phyloP scores from a whole-genome alignment of 2,888 invertebrate genomes.

The Spatulosminthurus flaviceps region DNA sequence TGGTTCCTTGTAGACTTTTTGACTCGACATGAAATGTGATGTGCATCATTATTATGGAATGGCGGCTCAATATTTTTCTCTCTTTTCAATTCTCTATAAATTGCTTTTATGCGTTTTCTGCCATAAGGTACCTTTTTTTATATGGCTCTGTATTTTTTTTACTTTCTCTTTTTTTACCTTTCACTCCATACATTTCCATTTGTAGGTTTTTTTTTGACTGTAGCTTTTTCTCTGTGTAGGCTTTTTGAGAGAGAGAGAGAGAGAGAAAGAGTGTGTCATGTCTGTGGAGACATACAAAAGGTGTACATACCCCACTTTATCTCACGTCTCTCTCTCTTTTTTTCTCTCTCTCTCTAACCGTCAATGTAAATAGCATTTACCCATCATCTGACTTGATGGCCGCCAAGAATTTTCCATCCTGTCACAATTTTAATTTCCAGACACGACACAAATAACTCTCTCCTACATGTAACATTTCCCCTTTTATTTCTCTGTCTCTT shows the following conservation, averaged over 20 bases:
- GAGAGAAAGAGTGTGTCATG: no score
- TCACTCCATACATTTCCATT: no score
- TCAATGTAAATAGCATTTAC: slow-evolving; percentile 21
- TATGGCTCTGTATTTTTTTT: no score
- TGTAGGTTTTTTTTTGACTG: no score
- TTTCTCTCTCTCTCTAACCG: no score
- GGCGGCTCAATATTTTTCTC: not conserved
- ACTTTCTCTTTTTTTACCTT: no score
- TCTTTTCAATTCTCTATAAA: not conserved
- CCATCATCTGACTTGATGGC: slow-evolving; percentile 25
- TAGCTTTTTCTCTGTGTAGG: no score
- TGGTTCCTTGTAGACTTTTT: not conserved
- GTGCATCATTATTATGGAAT: slow-evolving; percentile 18
- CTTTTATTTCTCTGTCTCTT: not conserved
- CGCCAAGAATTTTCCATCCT: slow-evolving; percentile 14
- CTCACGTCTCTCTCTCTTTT: not conserved
- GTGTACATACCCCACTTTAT: no score
- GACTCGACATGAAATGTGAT: not conserved
- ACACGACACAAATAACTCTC: slow-evolving; percentile 6
- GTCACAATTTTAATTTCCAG: slow-evolving; percentile 9
- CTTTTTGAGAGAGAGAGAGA: no score
- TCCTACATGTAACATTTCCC: not conserved
- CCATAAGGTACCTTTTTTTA: no score
- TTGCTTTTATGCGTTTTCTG: not conserved
- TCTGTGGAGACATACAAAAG: no score